Percentiles rank a stretch among this genome's conserved stretches.
Evolutionary conservation across 2,888 invertebrate genomes (phyloP).

Genomic region (Ochropacha duplaris): DNA sequence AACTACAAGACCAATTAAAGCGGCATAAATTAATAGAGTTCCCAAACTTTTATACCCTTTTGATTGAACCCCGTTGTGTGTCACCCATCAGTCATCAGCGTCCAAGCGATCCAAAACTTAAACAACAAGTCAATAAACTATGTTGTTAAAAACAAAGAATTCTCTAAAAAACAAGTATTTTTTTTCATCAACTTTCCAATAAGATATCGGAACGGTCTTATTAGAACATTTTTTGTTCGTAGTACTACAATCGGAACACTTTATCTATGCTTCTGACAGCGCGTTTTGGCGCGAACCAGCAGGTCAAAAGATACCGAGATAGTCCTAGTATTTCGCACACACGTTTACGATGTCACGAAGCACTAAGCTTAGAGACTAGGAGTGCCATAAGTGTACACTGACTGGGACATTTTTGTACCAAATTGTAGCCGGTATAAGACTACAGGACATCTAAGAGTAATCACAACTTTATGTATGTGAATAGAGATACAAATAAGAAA

Average conservation of each 20-base stretch:
- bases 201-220: too few relatives aligned
- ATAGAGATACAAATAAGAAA: not conserved
- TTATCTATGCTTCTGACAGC: too few relatives aligned
- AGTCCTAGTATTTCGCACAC: not conserved
- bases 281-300: too few relatives aligned
- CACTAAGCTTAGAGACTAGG: not conserved
- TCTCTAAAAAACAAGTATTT: too few relatives aligned
- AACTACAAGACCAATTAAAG: not conserved
- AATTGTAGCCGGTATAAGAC: not conserved
- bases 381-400: not conserved
- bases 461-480: not conserved
- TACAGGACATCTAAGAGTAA: not conserved
- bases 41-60: not conserved
- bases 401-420: not conserved
- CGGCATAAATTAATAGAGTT: not conserved
- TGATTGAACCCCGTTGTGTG: not conserved
- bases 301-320: too few relatives aligned
- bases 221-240: too few relatives aligned
- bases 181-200: too few relatives aligned
- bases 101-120: not conserved
- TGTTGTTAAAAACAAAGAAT: not conserved
- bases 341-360: not conserved
- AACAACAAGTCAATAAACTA: not conserved
- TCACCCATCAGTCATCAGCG: not conserved
- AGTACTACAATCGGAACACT: too few relatives aligned